Conservation (phyloP, 2,113 vertebrate genomes). For the Ochotona princeps region DNA sequence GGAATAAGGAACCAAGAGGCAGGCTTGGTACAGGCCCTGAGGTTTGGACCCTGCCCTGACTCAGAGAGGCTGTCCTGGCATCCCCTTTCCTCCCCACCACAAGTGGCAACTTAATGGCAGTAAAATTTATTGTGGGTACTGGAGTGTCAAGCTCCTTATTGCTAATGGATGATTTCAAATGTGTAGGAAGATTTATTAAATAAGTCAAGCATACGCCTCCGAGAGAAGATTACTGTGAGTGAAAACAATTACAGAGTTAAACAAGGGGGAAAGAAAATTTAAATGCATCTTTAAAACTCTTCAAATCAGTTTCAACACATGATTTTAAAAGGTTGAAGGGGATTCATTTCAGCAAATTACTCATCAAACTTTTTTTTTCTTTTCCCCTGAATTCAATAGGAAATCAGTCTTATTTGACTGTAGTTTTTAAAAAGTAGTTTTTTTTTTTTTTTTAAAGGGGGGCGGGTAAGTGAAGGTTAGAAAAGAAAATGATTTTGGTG, state of each 20-base stretch:
- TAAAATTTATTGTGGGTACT: slow-evolving; percentile 42
- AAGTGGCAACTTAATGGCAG: not conserved
- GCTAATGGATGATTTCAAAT: slow-evolving; percentile 38
- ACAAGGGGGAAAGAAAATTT: slow-evolving; percentile 59
- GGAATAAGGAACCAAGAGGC: not conserved
- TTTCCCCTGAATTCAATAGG: slow-evolving; percentile 1
- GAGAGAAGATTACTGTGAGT: slow-evolving; percentile 50
- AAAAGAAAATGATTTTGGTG: not conserved
- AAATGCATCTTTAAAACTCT: slow-evolving; percentile 57
- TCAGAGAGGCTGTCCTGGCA: not conserved
- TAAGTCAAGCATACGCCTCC: slow-evolving; percentile 50
- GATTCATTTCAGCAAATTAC: slow-evolving; percentile 69
- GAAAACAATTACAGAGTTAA: slow-evolving; percentile 70
- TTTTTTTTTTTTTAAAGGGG: not conserved
- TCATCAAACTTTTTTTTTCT: not conserved
- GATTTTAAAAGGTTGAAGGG: slow-evolving; percentile 55
- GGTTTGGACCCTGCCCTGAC: not conserved
- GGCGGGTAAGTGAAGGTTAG: not conserved
- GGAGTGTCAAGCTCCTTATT: slow-evolving; percentile 45
- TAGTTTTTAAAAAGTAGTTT: not conserved
- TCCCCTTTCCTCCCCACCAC: not conserved
- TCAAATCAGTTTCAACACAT: slow-evolving; percentile 54
- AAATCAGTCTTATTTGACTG: slow-evolving; percentile 31
- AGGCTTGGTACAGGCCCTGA: not conserved
- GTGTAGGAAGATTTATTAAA: slow-evolving; percentile 50